phyloP scores from a whole-genome alignment of 2,888 invertebrate species.

The Microctonus brassicae region DNA sequence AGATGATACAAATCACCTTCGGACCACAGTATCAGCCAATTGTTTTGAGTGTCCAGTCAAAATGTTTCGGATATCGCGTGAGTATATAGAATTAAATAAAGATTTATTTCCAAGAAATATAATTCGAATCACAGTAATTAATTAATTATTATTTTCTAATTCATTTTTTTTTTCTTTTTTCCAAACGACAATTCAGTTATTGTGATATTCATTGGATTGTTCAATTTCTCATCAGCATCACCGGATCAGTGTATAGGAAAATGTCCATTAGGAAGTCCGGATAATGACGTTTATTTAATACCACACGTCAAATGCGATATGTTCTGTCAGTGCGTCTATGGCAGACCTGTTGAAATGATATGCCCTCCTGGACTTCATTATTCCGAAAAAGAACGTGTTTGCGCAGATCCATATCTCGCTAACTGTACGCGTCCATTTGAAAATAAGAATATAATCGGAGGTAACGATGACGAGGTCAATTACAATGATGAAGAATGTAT shows the following conservation, averaged over 20 bases:
- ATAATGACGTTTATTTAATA: background rate
- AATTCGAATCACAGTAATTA: too few relatives aligned
- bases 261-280: background rate
- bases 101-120: too few relatives aligned
- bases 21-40: background rate
- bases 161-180: background rate
- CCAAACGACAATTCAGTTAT: background rate
- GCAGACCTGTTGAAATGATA: slow-evolving; percentile 9
- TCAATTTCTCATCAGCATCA: background rate
- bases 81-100: background rate
- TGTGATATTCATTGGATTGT: slow-evolving; percentile 1
- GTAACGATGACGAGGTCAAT: too few relatives aligned
- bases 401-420: slow-evolving; percentile 12
- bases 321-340: slow-evolving; percentile 17
- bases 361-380: slow-evolving; percentile 27
- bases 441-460: too few relatives aligned
- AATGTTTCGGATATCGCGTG: background rate
- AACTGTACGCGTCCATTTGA: background rate
- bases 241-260: slow-evolving; percentile 1
- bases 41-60: background rate
- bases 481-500: slow-evolving; percentile 3
- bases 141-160: too few relatives aligned
- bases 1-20: background rate
- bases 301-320: slow-evolving; percentile 11
- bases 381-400: background rate